These are phyloP conservation scores for Patella ulyssiponensis DNA, from an alignment of 2,888 invertebrate species.

Conservation along the genomic window DNA sequence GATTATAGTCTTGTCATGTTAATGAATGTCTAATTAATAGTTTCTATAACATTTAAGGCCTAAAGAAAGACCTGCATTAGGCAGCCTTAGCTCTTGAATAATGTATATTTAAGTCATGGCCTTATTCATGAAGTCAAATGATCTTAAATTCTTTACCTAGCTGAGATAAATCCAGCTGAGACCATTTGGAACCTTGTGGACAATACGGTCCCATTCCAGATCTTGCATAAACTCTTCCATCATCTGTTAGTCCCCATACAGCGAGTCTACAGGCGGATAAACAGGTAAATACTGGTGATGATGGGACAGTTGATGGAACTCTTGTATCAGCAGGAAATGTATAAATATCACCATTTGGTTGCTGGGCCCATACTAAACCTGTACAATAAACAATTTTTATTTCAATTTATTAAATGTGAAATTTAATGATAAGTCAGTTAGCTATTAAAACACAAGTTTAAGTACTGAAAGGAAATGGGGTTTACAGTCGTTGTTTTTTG, in stretches of 20 bases:
- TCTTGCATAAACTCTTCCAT: conserved; percentile 73
- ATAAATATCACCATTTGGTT: conserved; percentile 71
- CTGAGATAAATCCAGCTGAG: conserved; percentile 72
- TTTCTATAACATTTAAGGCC: too few relatives aligned
- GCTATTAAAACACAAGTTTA: too few relatives aligned
- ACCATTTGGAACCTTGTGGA: conserved; percentile 73
- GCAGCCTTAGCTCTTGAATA: too few relatives aligned
- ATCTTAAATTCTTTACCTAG: conserved; percentile 60
- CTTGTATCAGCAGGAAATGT: conserved; percentile 56
- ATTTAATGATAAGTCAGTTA: too few relatives aligned
- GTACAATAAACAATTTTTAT: too few relatives aligned
- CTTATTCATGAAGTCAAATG: not conserved
- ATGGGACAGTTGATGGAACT: conserved; percentile 17
- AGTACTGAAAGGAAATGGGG: too few relatives aligned
- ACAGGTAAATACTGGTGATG: conserved; percentile 48
- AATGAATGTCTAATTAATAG: too few relatives aligned
- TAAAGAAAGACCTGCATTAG: too few relatives aligned
- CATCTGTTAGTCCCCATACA: conserved; percentile 73
- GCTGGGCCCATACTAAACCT: conserved; percentile 72
- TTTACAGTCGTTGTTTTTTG: too few relatives aligned
- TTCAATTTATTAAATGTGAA: too few relatives aligned
- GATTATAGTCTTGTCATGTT: too few relatives aligned
- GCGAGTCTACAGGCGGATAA: conserved; percentile 71
- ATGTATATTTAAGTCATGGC: too few relatives aligned
- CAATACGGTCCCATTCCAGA: conserved; percentile 71